Evolutionary conservation across 2,888 invertebrate species (phyloP).

Genomic region (Aricia artaxerxes): DNA sequence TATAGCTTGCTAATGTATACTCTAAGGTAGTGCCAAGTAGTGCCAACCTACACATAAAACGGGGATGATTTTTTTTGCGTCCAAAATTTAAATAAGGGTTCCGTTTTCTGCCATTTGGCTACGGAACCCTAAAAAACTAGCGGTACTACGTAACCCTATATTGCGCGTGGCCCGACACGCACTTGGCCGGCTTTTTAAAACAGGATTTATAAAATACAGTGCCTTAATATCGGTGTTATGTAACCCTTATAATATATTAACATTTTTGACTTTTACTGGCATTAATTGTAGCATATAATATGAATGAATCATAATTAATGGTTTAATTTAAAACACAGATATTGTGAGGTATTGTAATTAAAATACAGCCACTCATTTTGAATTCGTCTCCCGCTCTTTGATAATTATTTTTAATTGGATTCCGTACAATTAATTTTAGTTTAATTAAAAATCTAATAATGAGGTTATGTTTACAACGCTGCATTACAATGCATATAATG

Average conservation of each 20-base stretch:
- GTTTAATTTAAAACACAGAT: not conserved
- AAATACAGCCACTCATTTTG: slow-evolving; percentile 12
- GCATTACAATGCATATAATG: not conserved
- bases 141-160: no score
- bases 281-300: not conserved
- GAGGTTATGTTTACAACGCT: not conserved
- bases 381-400: not conserved
- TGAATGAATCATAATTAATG: not conserved
- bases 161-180: no score
- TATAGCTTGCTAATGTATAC: no score
- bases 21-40: no score
- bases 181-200: no score
- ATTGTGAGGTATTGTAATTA: slow-evolving; percentile 16
- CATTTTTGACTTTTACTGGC: not conserved
- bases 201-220: not conserved
- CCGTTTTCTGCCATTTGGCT: no score
- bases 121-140: no score
- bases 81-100: no score
- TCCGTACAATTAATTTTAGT: not conserved
- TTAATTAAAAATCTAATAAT: slow-evolving; percentile 21
- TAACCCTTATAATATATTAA: not conserved
- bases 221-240: no score
- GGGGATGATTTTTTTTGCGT: no score
- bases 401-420: slow-evolving; percentile 24
- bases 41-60: no score